Evolutionary conservation across 2,888 invertebrate genomes (phyloP), one percentile per base, ranked within the genome.

Genomic region (Cheilosia vernalis): DNA sequence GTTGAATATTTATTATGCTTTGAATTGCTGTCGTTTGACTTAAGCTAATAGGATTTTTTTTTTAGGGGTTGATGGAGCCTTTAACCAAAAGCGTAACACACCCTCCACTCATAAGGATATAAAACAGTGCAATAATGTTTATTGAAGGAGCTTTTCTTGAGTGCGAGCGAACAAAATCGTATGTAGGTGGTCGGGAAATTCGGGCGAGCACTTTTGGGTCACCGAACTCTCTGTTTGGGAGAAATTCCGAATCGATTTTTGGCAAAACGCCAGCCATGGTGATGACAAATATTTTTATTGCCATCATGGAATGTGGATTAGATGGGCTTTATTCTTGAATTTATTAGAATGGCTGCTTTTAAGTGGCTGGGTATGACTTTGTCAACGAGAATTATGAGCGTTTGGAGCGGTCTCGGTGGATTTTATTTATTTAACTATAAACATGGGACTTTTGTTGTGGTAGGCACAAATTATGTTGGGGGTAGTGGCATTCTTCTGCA

Each of bases 11-110:
- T 85, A 81, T 85, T 80, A 72, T 81, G 55, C 53, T 72, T 80
- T 76, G 84, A 85, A 85, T 85, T 85, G 84, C 84, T 80, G 80
- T 80, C 84, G 84, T 85, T 85, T 85, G 84, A 80, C 80, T 80
- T 80, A 80, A 85, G 85, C 85, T 85, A 85, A 85, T 85, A 66
- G 85, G 66, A 55, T 66, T 70, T 66, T 67, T 73, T 37, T 37
- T 37, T 4, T 66, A 37, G 53, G 27, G 40, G 53, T 67, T 69
- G 67, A 74, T 58, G 83, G 56, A 56, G 33, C 53, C 42, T 40
- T 47, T 56, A 33, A 55, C 56, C 7, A 2, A 58, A 63, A 53
- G 2, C 40, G 40, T 15, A 60, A 24, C 55, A 56, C 27, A 64
- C 64, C 44, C 64, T 42, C 24, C 63, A 56, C 56, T 49, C 44